A percentile compares a stretch with the other conserved stretches of the same genome.
Conservation (phyloP, 2,113 vertebrate genomes). For the Tringa solitaria region DNA sequence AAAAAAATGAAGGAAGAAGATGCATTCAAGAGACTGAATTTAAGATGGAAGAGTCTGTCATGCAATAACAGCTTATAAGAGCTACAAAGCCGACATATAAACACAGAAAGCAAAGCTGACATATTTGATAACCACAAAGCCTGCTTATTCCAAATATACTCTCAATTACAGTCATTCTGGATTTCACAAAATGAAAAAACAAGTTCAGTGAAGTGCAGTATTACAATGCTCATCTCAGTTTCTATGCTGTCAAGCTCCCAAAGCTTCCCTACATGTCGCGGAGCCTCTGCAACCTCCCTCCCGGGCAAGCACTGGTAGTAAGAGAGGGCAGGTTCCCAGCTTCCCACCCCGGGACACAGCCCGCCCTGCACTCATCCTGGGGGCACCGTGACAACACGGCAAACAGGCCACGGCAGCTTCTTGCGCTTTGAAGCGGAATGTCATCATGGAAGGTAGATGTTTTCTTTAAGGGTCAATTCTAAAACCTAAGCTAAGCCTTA, state of each 20-base stretch:
- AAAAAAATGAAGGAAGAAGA: neutral
- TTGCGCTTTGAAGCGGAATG: neutral
- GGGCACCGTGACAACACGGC: fast-evolving
- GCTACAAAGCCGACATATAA: neutral
- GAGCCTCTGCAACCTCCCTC: fast-evolving
- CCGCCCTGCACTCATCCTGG: fast-evolving
- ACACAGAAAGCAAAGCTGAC: slow-evolving; percentile 8
- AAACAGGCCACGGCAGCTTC: fast-evolving
- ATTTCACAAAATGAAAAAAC: neutral
- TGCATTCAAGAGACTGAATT: slow-evolving; percentile 8
- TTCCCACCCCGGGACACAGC: neutral
- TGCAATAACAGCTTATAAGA: neutral
- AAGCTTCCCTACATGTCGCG: neutral
- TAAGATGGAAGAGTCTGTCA: neutral
- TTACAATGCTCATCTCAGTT: neutral
- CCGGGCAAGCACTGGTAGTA: neutral
- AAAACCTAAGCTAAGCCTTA: neutral
- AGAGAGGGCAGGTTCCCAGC: neutral
- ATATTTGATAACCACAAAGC: slow-evolving; percentile 1
- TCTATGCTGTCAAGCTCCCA: fast-evolving
- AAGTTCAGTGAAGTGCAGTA: neutral
- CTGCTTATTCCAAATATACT: slow-evolving; percentile 10
- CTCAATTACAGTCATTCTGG: neutral
- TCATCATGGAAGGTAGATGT: fast-evolving
- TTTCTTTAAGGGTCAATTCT: neutral